Percentiles rank a stretch among this genome's conserved stretches.
Conservation (phyloP, 2,797 vertebrate genomes). For the Ibycter americanus region DNA sequence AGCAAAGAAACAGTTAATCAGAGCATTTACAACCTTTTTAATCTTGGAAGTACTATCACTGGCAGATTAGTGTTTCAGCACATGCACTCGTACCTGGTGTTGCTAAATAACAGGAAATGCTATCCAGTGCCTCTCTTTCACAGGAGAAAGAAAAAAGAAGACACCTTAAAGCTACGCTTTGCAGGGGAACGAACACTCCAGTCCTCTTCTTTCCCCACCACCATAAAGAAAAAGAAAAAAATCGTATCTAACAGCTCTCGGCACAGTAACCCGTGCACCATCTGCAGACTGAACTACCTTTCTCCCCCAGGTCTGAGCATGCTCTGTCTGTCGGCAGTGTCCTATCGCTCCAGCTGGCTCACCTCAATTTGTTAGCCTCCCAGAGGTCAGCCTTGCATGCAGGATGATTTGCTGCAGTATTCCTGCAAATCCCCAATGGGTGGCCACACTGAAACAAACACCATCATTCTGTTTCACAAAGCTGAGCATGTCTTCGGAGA, state of each 20-base stretch:
- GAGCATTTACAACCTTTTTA: slow-evolving; percentile 19
- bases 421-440: slow-evolving; percentile 57
- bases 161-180: slow-evolving; percentile 29
- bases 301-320: slow-evolving; percentile 62
- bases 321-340: slow-evolving; percentile 54
- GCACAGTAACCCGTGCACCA: slow-evolving; percentile 26
- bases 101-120: slow-evolving; percentile 37
- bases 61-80: slow-evolving; percentile 26
- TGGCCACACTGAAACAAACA: slow-evolving; percentile 20
- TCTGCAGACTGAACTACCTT: slow-evolving; percentile 48
- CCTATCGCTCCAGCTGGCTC: slow-evolving; percentile 68
- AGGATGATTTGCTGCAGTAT: slow-evolving; percentile 68
- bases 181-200: background rate
- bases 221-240: background rate
- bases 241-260: background rate
- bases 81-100: slow-evolving; percentile 48
- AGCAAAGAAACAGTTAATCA: slow-evolving; percentile 26
- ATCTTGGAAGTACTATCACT: background rate
- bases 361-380: slow-evolving; percentile 72
- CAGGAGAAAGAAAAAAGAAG: background rate
- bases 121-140: slow-evolving; percentile 2
- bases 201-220: slow-evolving; percentile 14
- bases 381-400: slow-evolving; percentile 68
- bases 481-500: background rate
- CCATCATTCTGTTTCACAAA: background rate